Percentiles rank a stretch among this genome's conserved stretches.
Evolutionary conservation across 2,888 invertebrate genomes (phyloP).

Genomic region (Cantharis lateralis): DNA sequence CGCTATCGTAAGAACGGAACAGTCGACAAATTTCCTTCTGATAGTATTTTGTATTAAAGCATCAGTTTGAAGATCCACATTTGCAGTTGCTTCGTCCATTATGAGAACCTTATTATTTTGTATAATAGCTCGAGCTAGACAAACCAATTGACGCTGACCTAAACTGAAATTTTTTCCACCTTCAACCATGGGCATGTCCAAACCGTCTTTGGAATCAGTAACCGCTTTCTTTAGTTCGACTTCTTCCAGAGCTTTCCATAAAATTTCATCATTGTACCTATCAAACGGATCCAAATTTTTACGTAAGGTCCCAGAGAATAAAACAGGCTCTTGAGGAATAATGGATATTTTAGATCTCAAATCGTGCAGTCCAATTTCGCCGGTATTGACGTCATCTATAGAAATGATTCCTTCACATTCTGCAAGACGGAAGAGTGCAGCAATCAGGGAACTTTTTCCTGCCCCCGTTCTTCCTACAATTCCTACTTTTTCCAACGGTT

Average conservation of each 20-base stretch:
- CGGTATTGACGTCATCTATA: constrained; percentile 77
- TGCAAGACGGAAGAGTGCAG: constrained; percentile 80
- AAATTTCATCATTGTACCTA: constrained; percentile 68
- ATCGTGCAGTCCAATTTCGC: constrained; percentile 72
- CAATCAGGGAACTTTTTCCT: constrained; percentile 80
- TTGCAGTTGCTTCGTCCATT: constrained; percentile 89
- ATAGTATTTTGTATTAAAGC: constrained; percentile 79
- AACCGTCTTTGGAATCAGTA: constrained; percentile 60
- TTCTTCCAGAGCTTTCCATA: constrained; percentile 77
- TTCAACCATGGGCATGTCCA: constrained; percentile 67
- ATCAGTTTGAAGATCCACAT: constrained; percentile 79
- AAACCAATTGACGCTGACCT: constrained; percentile 85
- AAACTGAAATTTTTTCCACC: constrained; percentile 86
- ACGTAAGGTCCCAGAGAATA: constrained; percentile 79
- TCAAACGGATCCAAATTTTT: constrained; percentile 84
- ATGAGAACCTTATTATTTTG: constrained; percentile 78
- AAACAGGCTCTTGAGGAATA: constrained; percentile 53
- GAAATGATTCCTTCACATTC: constrained; percentile 74
- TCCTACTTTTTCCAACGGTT: constrained; percentile 53
- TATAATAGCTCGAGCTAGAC: constrained; percentile 83
- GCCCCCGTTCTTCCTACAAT: neutral
- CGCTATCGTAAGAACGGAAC: constrained; percentile 82
- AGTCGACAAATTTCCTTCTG: constrained; percentile 70
- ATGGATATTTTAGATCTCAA: constrained; percentile 82
- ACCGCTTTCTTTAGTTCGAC: constrained; percentile 76